Evolutionary conservation across 2,113 vertebrate genomes (phyloP).

Genomic region (Colius striatus): DNA sequence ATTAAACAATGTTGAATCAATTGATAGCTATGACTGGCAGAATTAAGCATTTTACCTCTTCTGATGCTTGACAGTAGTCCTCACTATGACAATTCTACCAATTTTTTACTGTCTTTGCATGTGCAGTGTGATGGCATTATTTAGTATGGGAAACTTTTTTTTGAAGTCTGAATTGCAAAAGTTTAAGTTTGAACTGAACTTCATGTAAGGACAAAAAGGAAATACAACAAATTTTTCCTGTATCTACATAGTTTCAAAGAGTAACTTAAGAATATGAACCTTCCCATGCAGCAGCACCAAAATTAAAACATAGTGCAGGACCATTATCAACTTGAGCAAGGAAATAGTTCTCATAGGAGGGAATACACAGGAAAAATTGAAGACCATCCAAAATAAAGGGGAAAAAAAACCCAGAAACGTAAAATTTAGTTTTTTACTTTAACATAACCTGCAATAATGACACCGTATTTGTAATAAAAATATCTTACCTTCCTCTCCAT

Average conservation of each 20-base stretch:
- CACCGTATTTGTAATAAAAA: slow-evolving; percentile 38
- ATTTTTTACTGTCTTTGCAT: not conserved
- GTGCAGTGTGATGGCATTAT: not conserved
- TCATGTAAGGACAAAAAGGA: not conserved
- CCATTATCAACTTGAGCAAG: not conserved
- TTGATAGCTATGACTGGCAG: not conserved
- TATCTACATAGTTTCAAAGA: not conserved
- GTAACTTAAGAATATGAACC: not conserved
- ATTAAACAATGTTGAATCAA: not conserved
- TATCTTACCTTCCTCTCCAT: slow-evolving; percentile 44
- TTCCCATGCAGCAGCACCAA: not conserved
- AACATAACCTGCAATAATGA: not conserved
- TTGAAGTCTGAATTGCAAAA: not conserved
- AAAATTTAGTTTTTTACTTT: not conserved
- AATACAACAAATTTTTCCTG: not conserved
- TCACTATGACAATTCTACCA: not conserved
- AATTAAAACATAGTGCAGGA: not conserved
- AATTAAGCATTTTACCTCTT: not conserved
- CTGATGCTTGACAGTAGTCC: not conserved
- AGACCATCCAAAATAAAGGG: not conserved
- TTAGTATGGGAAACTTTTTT: not conserved
- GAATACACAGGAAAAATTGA: not conserved
- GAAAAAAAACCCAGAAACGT: not conserved
- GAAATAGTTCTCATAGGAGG: not conserved
- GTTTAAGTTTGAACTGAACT: not conserved